Evolutionary conservation across 2,113 vertebrate genomes (phyloP).

Genomic region (Mormyrus iriodes): DNA sequence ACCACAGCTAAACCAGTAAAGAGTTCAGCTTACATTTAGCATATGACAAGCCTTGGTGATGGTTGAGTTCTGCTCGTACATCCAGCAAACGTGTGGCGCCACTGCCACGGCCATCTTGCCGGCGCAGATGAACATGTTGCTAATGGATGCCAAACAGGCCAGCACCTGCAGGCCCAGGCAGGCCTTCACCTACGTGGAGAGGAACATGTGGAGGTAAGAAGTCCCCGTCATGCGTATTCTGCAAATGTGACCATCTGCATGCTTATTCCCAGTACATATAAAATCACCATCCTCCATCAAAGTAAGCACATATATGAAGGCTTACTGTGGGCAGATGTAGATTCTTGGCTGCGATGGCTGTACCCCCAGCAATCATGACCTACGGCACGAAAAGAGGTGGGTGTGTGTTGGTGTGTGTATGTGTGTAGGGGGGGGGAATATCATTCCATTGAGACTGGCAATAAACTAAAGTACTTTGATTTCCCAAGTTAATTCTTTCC

Average conservation of each 20-base stretch:
- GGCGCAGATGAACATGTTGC: slow-evolving; percentile 22
- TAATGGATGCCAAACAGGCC: slow-evolving; percentile 18
- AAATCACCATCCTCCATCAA: neutral
- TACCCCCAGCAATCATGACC: slow-evolving; percentile 51
- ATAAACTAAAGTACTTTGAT: neutral
- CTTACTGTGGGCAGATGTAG: slow-evolving; percentile 56
- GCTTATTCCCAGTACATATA: neutral
- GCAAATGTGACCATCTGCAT: neutral
- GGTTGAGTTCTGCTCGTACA: neutral
- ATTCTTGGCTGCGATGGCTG: slow-evolving; percentile 55
- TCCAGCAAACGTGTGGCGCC: neutral
- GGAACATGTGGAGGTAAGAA: neutral
- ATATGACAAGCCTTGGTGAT: neutral
- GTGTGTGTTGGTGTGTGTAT: too few relatives aligned
- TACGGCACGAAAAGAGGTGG: slow-evolving; percentile 26
- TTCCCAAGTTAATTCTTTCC: neutral
- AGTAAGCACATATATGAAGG: neutral
- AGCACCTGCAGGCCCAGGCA: slow-evolving; percentile 58
- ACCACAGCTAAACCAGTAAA: neutral
- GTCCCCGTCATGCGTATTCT: neutral
- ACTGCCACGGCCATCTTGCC: rapidly evolving
- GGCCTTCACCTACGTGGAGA: slow-evolving; percentile 49
- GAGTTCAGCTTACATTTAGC: neutral
- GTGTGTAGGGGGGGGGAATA: neutral
- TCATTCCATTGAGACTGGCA: neutral